Conservation (phyloP, 2,888 invertebrate genomes). For the Hoplodrina ambigua region DNA sequence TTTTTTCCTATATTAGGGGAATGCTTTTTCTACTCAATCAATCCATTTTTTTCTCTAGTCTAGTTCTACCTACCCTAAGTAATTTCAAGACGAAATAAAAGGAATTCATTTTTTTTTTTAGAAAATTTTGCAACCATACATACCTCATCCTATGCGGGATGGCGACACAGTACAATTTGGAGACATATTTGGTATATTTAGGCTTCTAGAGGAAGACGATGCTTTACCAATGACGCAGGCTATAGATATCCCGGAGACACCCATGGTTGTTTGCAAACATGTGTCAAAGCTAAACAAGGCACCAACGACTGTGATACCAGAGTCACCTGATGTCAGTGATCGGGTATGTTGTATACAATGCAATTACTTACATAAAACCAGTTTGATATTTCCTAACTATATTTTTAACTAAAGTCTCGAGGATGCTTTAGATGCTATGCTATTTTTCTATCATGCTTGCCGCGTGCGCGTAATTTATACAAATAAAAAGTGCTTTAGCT, state of each 20-base stretch:
- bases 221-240: constrained; percentile 85
- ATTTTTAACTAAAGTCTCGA: background rate
- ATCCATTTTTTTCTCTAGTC: background rate
- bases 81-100: background rate
- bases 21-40: too few relatives aligned
- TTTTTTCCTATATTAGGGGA: too few relatives aligned
- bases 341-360: constrained; percentile 68
- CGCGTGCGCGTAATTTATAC: background rate
- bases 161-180: constrained; percentile 86
- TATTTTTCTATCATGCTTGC: background rate
- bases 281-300: constrained; percentile 70
- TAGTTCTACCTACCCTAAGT: background rate
- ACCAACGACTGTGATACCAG: constrained; percentile 77
- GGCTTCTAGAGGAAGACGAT: constrained; percentile 78
- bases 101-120: constrained; percentile 61
- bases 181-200: constrained; percentile 82
- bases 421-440: background rate
- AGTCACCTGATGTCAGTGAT: constrained; percentile 86
- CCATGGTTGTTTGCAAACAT: constrained; percentile 65
- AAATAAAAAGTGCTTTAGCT: too few relatives aligned
- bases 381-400: too few relatives aligned
- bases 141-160: constrained; percentile 79
- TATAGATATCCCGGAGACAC: constrained; percentile 82
- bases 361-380: background rate
- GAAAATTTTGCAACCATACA: constrained; percentile 81